Evolutionary conservation across 2,113 vertebrate species (phyloP).

Genomic region (Silurus asotus): DNA sequence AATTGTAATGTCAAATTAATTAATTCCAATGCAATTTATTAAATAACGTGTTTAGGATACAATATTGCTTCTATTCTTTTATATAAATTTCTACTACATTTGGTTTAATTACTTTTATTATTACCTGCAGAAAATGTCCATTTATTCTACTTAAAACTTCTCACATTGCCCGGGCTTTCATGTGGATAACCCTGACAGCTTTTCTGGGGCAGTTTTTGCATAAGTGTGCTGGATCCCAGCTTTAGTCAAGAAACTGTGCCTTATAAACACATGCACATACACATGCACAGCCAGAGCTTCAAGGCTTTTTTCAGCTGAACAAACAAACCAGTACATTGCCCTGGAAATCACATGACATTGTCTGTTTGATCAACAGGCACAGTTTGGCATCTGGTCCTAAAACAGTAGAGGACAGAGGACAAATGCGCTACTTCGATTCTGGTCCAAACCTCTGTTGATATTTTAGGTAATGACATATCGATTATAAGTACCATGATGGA

Average conservation of each 20-base stretch:
- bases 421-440: background rate
- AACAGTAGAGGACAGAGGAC: background rate
- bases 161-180: background rate
- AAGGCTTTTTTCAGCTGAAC: background rate
- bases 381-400: background rate
- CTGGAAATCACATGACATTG: background rate
- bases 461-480: background rate
- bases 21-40: background rate
- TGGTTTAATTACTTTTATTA: background rate
- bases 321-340: background rate
- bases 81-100: background rate
- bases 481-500: background rate
- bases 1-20: background rate
- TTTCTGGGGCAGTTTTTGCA: background rate
- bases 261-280: background rate
- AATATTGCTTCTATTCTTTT: background rate
- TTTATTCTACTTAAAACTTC: background rate
- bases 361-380: background rate
- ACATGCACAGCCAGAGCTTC: background rate
- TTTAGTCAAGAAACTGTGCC: constrained; percentile 6
- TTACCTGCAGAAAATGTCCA: background rate
- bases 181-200: background rate
- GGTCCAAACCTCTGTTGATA: background rate
- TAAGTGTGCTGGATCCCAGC: constrained; percentile 3
- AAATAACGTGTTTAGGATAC: background rate